Evolutionary conservation across 2,888 invertebrate species (phyloP).

Genomic region (Candidula unifasciata): DNA sequence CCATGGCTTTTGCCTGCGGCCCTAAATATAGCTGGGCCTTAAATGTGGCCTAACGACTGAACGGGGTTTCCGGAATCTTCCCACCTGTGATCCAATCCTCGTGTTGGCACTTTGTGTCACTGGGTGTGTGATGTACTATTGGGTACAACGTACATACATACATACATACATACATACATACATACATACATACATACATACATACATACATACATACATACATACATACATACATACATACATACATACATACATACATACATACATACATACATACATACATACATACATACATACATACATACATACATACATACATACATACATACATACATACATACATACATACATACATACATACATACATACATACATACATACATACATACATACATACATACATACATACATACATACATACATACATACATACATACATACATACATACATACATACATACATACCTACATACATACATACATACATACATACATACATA

Average conservation of each 20-base stretch:
- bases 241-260: constrained; percentile 4
- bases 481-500: not conserved
- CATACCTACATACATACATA: not conserved
- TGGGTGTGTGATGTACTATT: too few relatives aligned
- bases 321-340: constrained; percentile 13
- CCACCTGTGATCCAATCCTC: too few relatives aligned
- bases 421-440: constrained; percentile 8
- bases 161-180: not conserved
- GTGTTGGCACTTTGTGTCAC: too few relatives aligned
- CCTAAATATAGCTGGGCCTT: too few relatives aligned
- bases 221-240: constrained; percentile 21
- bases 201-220: constrained; percentile 14
- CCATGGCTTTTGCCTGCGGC: too few relatives aligned
- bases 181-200: not conserved
- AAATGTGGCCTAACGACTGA: too few relatives aligned
- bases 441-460: constrained; percentile 8
- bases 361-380: constrained; percentile 12
- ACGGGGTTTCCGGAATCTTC: too few relatives aligned
- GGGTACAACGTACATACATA: not conserved
- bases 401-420: constrained; percentile 10
- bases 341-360: constrained; percentile 11
- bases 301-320: not conserved
- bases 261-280: not conserved
- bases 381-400: constrained; percentile 12
- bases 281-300: not conserved